phyloP scores from a whole-genome alignment of 2,797 vertebrate genomes.

The Gephyroberyx darwinii region DNA sequence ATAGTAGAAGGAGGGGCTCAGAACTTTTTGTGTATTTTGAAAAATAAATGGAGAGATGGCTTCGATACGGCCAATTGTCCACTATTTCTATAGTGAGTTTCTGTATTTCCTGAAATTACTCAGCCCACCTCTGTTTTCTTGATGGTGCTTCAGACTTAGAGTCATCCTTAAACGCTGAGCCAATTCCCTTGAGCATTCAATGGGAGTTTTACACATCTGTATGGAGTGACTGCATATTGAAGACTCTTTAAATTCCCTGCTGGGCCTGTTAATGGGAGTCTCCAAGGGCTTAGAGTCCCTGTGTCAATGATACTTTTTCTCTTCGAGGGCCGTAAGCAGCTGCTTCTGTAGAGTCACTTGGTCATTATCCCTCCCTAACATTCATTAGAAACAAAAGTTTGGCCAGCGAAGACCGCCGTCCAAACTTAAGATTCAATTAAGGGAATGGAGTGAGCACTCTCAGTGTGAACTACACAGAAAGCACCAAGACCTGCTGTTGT shows the following conservation, averaged over 20 bases:
- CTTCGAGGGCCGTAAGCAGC: slow-evolving; percentile 54
- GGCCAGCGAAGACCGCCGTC: slow-evolving; percentile 50
- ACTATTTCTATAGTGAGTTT: slow-evolving; percentile 64
- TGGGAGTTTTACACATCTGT: slow-evolving; percentile 73
- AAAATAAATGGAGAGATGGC: slow-evolving; percentile 76
- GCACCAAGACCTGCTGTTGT: slow-evolving; percentile 62
- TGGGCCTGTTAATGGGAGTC: slow-evolving; percentile 75
- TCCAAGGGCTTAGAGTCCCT: slow-evolving; percentile 58
- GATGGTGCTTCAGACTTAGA: slow-evolving; percentile 53
- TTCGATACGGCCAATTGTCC: slow-evolving; percentile 74
- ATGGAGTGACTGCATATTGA: slow-evolving; percentile 68
- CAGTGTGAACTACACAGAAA: slow-evolving; percentile 49
- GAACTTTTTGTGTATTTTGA: slow-evolving; percentile 75
- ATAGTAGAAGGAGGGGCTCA: slow-evolving; percentile 67
- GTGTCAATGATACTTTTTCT: slow-evolving; percentile 69
- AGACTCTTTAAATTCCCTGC: slow-evolving; percentile 78
- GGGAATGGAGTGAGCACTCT: slow-evolving; percentile 47
- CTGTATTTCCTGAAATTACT: slow-evolving; percentile 72
- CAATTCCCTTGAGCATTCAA: slow-evolving; percentile 67
- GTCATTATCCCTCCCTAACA: slow-evolving; percentile 32
- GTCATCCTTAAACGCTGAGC: slow-evolving; percentile 33
- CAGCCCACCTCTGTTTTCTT: slow-evolving; percentile 65
- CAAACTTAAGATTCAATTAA: slow-evolving; percentile 55
- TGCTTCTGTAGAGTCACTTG: slow-evolving; percentile 39
- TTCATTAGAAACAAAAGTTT: slow-evolving; percentile 54